Conservation (phyloP, 2,113 vertebrate species). For the Platysteira castanea region DNA sequence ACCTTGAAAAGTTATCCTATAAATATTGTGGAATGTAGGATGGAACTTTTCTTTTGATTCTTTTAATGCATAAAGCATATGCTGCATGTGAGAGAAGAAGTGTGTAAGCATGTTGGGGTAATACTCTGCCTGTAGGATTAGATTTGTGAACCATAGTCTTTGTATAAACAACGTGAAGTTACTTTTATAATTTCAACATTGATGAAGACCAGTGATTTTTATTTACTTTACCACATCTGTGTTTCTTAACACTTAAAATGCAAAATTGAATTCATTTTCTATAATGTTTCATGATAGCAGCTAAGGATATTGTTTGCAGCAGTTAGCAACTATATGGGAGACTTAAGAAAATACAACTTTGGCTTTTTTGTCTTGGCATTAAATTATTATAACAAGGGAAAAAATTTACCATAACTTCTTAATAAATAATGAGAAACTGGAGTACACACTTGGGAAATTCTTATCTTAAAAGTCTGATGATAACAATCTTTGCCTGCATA, state of each 20-base stretch:
- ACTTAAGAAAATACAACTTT: neutral
- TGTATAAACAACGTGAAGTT: neutral
- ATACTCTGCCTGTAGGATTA: neutral
- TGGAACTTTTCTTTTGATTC: neutral
- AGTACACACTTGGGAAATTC: neutral
- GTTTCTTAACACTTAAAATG: neutral
- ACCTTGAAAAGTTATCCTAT: neutral
- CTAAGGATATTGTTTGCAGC: neutral
- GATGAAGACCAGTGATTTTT: constrained; percentile 20
- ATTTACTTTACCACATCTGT: constrained; percentile 4
- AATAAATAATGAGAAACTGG: neutral
- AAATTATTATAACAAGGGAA: neutral
- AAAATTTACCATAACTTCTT: neutral
- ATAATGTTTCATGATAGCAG: neutral
- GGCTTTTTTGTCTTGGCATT: neutral
- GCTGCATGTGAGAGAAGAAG: neutral
- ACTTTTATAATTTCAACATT: constrained; percentile 9
- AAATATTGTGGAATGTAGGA: neutral
- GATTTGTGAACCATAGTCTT: neutral
- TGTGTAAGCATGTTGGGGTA: neutral
- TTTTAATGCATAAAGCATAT: neutral
- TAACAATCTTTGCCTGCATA: neutral
- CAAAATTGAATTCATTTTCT: neutral
- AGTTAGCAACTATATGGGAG: neutral
- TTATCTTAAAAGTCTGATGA: neutral